A percentile compares a stretch with the other conserved stretches of the same genome.
Evolutionary conservation across 2,797 vertebrate genomes (phyloP).

Genomic region (Chrosomus eos): DNA sequence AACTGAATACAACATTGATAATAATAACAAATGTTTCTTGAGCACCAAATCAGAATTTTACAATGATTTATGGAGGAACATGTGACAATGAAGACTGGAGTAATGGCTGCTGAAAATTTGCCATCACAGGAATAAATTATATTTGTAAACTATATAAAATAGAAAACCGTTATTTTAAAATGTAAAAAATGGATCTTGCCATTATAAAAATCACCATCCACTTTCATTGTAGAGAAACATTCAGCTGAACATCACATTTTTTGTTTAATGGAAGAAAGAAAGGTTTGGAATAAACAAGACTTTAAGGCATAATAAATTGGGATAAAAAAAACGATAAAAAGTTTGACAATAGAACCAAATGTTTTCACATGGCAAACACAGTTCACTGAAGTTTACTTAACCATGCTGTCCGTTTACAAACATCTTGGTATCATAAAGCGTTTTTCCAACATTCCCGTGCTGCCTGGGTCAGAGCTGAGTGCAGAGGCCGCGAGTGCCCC

Average conservation of each 20-base stretch:
- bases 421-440: constrained; percentile 30
- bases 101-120: too few relatives aligned
- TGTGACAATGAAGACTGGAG: too few relatives aligned
- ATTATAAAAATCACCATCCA: not conserved
- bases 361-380: constrained; percentile 3
- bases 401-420: constrained; percentile 21
- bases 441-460: constrained; percentile 18
- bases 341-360: not conserved
- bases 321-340: not conserved
- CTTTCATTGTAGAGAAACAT: not conserved
- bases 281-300: too few relatives aligned
- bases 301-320: not conserved
- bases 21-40: too few relatives aligned
- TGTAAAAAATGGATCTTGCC: not conserved
- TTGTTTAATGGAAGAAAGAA: not conserved
- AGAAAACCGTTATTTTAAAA: too few relatives aligned
- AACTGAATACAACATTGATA: too few relatives aligned
- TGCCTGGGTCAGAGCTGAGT: not conserved
- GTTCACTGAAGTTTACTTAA: constrained; percentile 28
- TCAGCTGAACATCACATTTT: not conserved
- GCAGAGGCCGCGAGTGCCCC: constrained; percentile 45
- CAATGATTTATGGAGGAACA: too few relatives aligned
- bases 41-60: too few relatives aligned
- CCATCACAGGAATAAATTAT: too few relatives aligned
- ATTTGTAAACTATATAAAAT: too few relatives aligned